phyloP scores from a whole-genome alignment of 2,113 vertebrate species.

The Trichomycterus rosablanca region DNA sequence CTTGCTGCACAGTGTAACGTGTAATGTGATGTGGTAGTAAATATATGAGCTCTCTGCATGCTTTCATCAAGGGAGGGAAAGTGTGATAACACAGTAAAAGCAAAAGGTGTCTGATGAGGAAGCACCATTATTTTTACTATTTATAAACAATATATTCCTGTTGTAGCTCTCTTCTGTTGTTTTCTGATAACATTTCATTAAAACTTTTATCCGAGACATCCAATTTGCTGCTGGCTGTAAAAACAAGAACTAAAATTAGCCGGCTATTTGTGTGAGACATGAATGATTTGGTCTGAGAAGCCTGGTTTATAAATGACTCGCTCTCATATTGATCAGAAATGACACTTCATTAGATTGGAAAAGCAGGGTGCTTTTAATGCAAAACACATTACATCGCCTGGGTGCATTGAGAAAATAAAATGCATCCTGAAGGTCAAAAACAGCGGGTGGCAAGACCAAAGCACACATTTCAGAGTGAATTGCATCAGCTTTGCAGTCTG shows the following conservation, averaged over 20 bases:
- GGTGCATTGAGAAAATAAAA: conserved; percentile 12
- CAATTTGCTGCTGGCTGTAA: no score
- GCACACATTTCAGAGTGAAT: conserved; percentile 20
- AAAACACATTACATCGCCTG: conserved; percentile 16
- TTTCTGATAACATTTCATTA: no score
- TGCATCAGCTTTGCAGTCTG: conserved; percentile 23
- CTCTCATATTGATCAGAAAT: conserved; percentile 19
- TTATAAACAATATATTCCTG: no score
- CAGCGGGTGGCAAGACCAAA: conserved; percentile 24
- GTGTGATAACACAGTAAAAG: no score
- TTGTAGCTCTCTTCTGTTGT: no score
- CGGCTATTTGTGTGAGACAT: neutral
- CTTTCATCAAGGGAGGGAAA: no score
- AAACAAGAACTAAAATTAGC: neutral
- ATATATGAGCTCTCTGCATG: neutral
- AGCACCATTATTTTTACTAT: no score
- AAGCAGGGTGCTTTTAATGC: conserved; percentile 31
- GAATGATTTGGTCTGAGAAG: neutral
- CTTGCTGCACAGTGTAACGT: conserved; percentile 8
- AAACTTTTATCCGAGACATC: no score
- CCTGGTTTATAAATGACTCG: neutral
- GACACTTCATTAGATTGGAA: conserved; percentile 26
- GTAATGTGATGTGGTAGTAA: conserved; percentile 12
- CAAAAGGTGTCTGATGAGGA: neutral
- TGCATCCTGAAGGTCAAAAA: conserved; percentile 44